Evolutionary conservation across 2,888 invertebrate species (phyloP), one percentile per base, ranked within the genome.

Genomic region (Caradrina kadenii): DNA sequence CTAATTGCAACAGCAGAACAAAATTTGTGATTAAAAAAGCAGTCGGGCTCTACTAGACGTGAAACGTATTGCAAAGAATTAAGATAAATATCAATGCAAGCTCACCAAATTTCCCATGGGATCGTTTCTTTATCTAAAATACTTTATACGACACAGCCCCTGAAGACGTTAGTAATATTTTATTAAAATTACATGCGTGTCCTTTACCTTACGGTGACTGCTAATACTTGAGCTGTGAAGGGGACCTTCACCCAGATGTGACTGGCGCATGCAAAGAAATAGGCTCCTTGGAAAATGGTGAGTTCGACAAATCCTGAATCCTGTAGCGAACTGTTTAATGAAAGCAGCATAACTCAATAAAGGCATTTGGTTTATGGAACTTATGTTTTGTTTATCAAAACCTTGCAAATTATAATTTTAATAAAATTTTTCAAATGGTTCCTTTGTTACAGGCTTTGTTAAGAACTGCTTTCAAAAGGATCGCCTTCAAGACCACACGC

Each of bases 131-230:
- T 3, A 53, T n/a, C 4, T 15, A n/a, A 39, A 26, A 62, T 53
- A 35, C 7, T 35, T 53, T 60, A 26, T 26, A 48, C 22, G 45
- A 17, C 49, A n/a, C 22, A 62, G 11, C 26, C 73, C 35, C 35
- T 11, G 11, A 48, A 48, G 45, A 22, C 35, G 11, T 73, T 53
- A 21, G 22, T 15, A 19, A 45, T 53, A 62, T 53, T 73, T 73
- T 62, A 73, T 73, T 62, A 19, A 62, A 73, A 73, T 73, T 0
- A 53, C 52, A 48, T 11, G 35, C 39, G 3, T 39, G 26, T 26
- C 63, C 45, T 48, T 61, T 61, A 53, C 22, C 45, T 73, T 39
- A 35, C 53, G 21, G 45, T 53, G 39, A 35, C 35, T 17, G 13
- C 17, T 48, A 73, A 61, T n/a, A 48, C 11, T 13, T 39, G 13